Conservation (phyloP, 2,113 vertebrate species). For the Dromas ardeola region DNA sequence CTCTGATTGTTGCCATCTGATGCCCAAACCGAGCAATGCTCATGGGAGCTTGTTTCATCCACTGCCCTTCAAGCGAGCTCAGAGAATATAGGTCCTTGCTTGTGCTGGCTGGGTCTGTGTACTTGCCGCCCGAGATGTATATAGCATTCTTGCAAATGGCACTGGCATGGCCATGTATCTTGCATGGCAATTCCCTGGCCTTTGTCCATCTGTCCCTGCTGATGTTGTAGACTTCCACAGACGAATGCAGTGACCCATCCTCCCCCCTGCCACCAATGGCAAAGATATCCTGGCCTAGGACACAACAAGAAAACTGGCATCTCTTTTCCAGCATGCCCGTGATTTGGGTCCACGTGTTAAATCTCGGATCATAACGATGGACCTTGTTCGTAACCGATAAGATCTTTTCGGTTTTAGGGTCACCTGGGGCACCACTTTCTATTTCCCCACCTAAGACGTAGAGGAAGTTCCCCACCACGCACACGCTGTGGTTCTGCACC, state of each 20-base stretch:
- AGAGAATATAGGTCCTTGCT: constrained; percentile 83
- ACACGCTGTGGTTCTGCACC: constrained; percentile 84
- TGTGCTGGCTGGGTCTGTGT: constrained; percentile 63
- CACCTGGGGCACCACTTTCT: constrained; percentile 28
- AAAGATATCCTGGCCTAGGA: constrained; percentile 79
- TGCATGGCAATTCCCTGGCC: constrained; percentile 73
- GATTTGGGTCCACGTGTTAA: constrained; percentile 81
- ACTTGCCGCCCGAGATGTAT: constrained; percentile 88
- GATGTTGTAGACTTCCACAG: constrained; percentile 88
- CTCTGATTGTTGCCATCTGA: constrained; percentile 84
- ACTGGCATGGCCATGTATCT: constrained; percentile 86
- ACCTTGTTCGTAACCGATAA: constrained; percentile 76
- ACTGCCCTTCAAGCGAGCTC: constrained; percentile 61
- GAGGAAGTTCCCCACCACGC: constrained; percentile 88
- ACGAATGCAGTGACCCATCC: constrained; percentile 67
- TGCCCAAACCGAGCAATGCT: constrained; percentile 90
- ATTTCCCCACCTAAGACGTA: constrained; percentile 90
- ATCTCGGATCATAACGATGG: constrained; percentile 90
- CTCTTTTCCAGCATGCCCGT: constrained; percentile 84
- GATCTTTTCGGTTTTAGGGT: neutral
- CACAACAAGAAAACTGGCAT: constrained; percentile 87
- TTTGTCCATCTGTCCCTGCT: constrained; percentile 81
- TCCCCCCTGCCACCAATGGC: constrained; percentile 83
- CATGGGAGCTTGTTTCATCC: constrained; percentile 87
- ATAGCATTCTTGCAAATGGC: constrained; percentile 76